A percentile compares a stretch with the other conserved stretches of the same genome.
Conservation (phyloP, 2,113 vertebrate species). For the Genyomyrus donnyi region DNA sequence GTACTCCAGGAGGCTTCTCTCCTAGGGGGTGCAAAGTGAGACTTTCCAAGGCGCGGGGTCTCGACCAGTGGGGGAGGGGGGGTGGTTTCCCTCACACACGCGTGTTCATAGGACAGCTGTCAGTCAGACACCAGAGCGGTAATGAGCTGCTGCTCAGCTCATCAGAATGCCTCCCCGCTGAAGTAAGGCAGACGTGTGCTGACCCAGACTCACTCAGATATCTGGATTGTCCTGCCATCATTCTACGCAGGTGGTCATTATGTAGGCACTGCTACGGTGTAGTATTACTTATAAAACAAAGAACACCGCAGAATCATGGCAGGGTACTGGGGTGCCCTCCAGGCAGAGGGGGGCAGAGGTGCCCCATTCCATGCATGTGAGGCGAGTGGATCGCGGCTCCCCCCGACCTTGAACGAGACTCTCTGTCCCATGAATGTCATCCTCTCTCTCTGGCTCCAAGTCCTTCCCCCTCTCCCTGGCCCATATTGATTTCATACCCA, state of each 20-base stretch:
- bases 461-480: background rate
- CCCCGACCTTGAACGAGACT: background rate
- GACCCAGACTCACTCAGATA: background rate
- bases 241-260: background rate
- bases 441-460: background rate
- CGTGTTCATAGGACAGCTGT: background rate
- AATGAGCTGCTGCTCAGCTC: background rate
- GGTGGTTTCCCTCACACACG: background rate
- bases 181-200: background rate
- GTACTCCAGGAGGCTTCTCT: background rate
- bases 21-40: background rate
- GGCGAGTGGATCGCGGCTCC: background rate
- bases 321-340: background rate
- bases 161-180: background rate
- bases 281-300: background rate
- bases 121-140: background rate
- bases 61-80: too few relatives aligned
- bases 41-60: background rate
- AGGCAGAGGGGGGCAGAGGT: background rate
- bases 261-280: background rate
- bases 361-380: background rate
- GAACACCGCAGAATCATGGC: background rate
- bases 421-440: background rate
- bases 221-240: background rate
- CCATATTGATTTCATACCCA: constrained; percentile 8